These are phyloP conservation scores for Pantelozetes paolii DNA, from an alignment of 2,888 invertebrate genomes.

Conservation along the genomic window DNA sequence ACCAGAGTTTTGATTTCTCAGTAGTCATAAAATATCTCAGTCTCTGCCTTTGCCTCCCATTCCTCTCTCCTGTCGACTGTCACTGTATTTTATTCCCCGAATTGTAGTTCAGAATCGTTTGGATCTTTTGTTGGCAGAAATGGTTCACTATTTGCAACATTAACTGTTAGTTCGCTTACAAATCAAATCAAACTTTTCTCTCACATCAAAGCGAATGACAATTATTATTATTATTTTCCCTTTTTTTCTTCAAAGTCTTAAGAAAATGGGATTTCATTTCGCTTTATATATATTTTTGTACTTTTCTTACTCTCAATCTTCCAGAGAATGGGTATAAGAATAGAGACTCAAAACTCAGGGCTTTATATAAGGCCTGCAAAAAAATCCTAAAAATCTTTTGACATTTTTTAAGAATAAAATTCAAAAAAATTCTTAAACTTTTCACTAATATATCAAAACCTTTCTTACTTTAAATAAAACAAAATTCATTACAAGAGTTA, in stretches of 20 bases:
- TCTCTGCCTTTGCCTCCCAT: not conserved
- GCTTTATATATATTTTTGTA: not conserved
- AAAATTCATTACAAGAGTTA: too few relatives aligned
- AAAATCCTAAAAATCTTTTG: slow-evolving; percentile 15
- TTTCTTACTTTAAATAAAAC: too few relatives aligned
- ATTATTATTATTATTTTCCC: slow-evolving; percentile 20
- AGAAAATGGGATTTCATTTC: slow-evolving; percentile 20
- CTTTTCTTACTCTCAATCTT: not conserved
- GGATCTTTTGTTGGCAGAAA: slow-evolving; percentile 19
- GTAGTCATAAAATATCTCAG: not conserved
- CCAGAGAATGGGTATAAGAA: slow-evolving; percentile 7
- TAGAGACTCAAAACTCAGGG: not conserved
- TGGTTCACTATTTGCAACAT: slow-evolving; percentile 32
- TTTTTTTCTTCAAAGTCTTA: slow-evolving; percentile 16
- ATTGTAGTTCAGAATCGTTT: slow-evolving; percentile 8
- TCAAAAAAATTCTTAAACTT: not conserved
- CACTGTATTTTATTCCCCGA: slow-evolving; percentile 12
- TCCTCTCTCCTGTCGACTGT: not conserved
- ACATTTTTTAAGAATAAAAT: slow-evolving; percentile 8
- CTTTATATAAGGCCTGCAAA: not conserved
- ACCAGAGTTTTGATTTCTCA: not conserved
- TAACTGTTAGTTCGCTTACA: slow-evolving; percentile 22
- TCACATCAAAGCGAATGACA: slow-evolving; percentile 19
- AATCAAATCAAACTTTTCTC: slow-evolving; percentile 26
- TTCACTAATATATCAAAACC: too few relatives aligned